phyloP scores from a whole-genome alignment of 2,797 vertebrate genomes.

The Sus cebifrons region DNA sequence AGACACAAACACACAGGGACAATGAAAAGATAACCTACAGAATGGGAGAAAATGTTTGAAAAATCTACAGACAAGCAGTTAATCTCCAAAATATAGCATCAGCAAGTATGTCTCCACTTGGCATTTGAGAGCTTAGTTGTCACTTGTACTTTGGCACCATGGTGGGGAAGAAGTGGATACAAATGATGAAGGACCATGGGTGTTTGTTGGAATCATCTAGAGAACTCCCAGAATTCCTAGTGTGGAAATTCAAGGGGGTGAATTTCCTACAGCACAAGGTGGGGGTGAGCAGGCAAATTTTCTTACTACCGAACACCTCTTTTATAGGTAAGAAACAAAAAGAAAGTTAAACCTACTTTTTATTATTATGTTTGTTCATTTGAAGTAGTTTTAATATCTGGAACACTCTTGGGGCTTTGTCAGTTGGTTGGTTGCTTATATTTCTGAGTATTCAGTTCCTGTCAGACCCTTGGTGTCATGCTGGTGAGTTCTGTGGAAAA shows the following conservation, averaged over 20 bases:
- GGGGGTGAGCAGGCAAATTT: background rate
- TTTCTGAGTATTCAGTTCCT: conserved; percentile 2
- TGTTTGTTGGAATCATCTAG: background rate
- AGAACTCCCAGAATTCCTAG: background rate
- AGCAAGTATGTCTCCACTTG: background rate
- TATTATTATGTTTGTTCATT: background rate
- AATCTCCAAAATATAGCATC: too few relatives aligned
- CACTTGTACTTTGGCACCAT: background rate
- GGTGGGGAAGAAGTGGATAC: background rate
- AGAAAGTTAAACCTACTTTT: background rate
- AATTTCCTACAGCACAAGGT: background rate
- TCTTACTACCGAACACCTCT: background rate
- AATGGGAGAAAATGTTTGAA: too few relatives aligned
- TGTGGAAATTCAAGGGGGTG: background rate
- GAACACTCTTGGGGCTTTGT: background rate
- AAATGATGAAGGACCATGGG: background rate
- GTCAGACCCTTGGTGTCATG: background rate
- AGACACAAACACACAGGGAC: too few relatives aligned
- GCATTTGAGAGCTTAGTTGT: background rate
- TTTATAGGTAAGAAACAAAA: background rate
- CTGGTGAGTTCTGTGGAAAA: background rate
- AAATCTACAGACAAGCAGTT: too few relatives aligned
- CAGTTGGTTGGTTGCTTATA: background rate
- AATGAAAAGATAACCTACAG: too few relatives aligned
- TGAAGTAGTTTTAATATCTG: background rate